A percentile compares a stretch with the other conserved stretches of the same genome.
Evolutionary conservation across 1,140 invertebrate species (phyloP).

Genomic region (Ctenoplectra terminalis): DNA sequence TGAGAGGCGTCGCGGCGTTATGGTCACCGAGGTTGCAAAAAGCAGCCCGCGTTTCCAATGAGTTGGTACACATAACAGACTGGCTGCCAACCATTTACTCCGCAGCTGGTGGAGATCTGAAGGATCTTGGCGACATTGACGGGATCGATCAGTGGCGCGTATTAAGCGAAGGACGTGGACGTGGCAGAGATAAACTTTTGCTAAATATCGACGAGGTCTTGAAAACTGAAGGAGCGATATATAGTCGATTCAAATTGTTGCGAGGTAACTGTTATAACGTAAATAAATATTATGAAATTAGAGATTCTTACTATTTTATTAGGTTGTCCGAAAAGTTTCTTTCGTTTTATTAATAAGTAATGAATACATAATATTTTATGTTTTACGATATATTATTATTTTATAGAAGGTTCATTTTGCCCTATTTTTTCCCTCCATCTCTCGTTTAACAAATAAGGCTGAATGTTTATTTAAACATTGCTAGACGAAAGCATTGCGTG

Average conservation of each 20-base stretch:
- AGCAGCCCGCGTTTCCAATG: conserved; percentile 80
- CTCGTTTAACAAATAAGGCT: too few species aligned
- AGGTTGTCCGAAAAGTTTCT: too few species aligned
- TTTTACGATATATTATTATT: too few species aligned
- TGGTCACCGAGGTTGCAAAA: conserved; percentile 85
- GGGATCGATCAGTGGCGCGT: conserved; percentile 85
- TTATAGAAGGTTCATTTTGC: too few species aligned
- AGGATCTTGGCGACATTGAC: conserved; percentile 83
- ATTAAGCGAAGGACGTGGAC: conserved; percentile 73
- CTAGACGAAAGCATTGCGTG: too few species aligned
- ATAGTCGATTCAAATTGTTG: conserved; percentile 81
- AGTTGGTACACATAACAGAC: conserved; percentile 87
- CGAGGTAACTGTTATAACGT: conserved; percentile 81
- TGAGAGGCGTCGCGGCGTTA: conserved; percentile 86
- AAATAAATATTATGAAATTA: too few species aligned
- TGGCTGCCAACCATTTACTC: conserved; percentile 88
- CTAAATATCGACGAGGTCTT: conserved; percentile 83
- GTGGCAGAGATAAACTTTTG: conserved; percentile 75
- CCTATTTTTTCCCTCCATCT: too few species aligned
- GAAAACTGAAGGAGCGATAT: conserved; percentile 80
- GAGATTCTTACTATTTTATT: too few species aligned
- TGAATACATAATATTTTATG: too few species aligned
- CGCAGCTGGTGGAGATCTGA: conserved; percentile 83
- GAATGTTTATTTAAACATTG: too few species aligned
- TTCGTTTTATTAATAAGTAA: too few species aligned